Percentiles rank a stretch among this genome's conserved stretches.
Evolutionary conservation across 2,888 invertebrate species (phyloP).

Genomic region (Perithous albicinctus): DNA sequence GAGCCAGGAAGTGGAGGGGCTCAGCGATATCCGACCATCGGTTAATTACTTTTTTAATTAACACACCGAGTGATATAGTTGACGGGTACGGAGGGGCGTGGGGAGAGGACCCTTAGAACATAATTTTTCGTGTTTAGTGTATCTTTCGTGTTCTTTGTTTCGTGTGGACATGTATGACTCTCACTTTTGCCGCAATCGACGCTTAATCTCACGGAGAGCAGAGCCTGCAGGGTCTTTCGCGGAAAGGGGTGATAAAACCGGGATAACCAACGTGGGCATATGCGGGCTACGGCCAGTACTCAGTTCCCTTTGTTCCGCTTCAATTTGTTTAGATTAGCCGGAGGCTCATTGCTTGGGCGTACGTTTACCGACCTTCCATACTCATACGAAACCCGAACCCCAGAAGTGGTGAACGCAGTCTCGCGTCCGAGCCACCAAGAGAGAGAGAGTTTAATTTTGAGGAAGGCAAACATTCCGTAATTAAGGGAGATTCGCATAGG

Average conservation of each 20-base stretch:
- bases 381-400: constrained; percentile 17
- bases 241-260: constrained; percentile 25
- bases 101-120: background rate
- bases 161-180: background rate
- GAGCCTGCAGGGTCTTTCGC: background rate
- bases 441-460: constrained; percentile 79
- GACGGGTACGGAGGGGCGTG: too few species aligned
- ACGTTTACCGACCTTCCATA: constrained; percentile 29
- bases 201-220: constrained; percentile 4
- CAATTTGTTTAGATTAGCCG: constrained; percentile 76
- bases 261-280: constrained; percentile 26
- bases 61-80: background rate
- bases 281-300: background rate
- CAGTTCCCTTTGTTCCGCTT: constrained; percentile 52
- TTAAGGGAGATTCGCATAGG: constrained; percentile 72
- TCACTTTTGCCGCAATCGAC: constrained; percentile 3
- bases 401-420: constrained; percentile 40
- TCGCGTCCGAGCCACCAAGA: constrained; percentile 46
- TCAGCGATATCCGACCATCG: constrained; percentile 59
- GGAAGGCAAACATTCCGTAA: constrained; percentile 79
- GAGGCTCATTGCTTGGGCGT: constrained; percentile 62
- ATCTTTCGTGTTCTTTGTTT: background rate
- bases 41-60: constrained; percentile 63
- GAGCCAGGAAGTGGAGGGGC: constrained; percentile 43
- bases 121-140: constrained; percentile 11